phyloP scores from a whole-genome alignment of 2,888 invertebrate genomes.

The Osmoderma eremita region DNA sequence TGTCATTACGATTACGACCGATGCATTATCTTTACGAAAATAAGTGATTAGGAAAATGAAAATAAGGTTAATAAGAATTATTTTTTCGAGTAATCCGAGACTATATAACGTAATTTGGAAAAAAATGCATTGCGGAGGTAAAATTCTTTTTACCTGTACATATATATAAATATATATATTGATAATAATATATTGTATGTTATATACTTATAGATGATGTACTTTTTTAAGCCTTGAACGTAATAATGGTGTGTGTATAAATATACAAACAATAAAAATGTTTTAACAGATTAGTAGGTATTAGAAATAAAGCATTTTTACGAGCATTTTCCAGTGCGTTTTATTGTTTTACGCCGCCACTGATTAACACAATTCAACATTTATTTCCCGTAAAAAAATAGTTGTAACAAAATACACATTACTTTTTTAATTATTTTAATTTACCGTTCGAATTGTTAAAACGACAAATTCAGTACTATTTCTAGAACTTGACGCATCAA shows the following conservation, averaged over 20 bases:
- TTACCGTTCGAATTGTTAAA: too few species aligned
- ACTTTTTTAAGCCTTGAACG: slow-evolving; percentile 38
- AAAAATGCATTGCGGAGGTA: slow-evolving; percentile 30
- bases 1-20: not conserved
- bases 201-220: slow-evolving; percentile 37
- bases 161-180: slow-evolving; percentile 31
- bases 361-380: too few species aligned
- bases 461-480: too few species aligned
- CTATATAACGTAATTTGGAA: slow-evolving; percentile 26
- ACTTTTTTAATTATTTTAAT: too few species aligned
- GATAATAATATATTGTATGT: slow-evolving; percentile 36
- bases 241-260: slow-evolving; percentile 35
- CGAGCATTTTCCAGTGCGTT: slow-evolving; percentile 2
- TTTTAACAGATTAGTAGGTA: slow-evolving; percentile 37
- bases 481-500: too few species aligned
- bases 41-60: not conserved
- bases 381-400: too few species aligned
- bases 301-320: slow-evolving; percentile 37
- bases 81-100: slow-evolving; percentile 17
- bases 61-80: slow-evolving; percentile 2
- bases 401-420: too few species aligned
- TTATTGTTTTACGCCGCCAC: not conserved
- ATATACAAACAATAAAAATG: slow-evolving; percentile 33
- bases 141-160: slow-evolving; percentile 24
- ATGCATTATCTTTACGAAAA: slow-evolving; percentile 36